These are phyloP conservation scores for Berghia stephanieae DNA, from an alignment of 1,140 invertebrate species.

Conservation along the genomic window DNA sequence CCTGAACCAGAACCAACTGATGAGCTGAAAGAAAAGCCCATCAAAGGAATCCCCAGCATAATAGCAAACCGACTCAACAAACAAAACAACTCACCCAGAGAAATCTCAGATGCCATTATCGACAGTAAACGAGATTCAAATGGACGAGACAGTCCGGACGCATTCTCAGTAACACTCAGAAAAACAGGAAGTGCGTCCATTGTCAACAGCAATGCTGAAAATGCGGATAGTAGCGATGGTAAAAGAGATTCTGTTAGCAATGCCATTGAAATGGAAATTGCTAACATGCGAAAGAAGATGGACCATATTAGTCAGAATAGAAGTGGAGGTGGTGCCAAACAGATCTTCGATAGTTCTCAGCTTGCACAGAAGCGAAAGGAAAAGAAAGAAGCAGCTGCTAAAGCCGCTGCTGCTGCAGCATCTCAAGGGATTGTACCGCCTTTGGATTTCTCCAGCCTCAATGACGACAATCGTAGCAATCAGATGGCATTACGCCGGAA, in stretches of 20 bases:
- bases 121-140: too few relatives aligned
- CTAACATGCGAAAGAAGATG: slow-evolving; percentile 31
- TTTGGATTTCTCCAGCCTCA: slow-evolving; percentile 48
- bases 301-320: slow-evolving; percentile 23
- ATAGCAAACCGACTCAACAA: slow-evolving; percentile 35
- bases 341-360: slow-evolving; percentile 40
- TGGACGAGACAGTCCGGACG: too few relatives aligned
- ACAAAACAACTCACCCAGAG: too few relatives aligned
- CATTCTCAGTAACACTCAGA: too few relatives aligned
- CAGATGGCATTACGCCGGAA: slow-evolving; percentile 43
- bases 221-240: neutral
- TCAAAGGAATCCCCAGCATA: slow-evolving; percentile 41
- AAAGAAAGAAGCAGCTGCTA: slow-evolving; percentile 33
- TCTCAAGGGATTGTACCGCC: slow-evolving; percentile 35
- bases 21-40: slow-evolving; percentile 17
- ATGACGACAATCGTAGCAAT: slow-evolving; percentile 21
- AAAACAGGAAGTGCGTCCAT: too few relatives aligned
- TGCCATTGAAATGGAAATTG: slow-evolving; percentile 37
- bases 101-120: too few relatives aligned
- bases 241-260: slow-evolving; percentile 18
- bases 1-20: neutral
- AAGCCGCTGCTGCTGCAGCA: neutral
- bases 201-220: too few relatives aligned
- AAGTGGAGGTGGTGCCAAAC: slow-evolving; percentile 1
- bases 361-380: slow-evolving; percentile 38